A percentile compares a stretch with the other conserved stretches of the same genome.
These are phyloP conservation scores for Scalopus aquaticus DNA, from an alignment of 2,113 vertebrate genomes.

Conservation along the genomic window DNA sequence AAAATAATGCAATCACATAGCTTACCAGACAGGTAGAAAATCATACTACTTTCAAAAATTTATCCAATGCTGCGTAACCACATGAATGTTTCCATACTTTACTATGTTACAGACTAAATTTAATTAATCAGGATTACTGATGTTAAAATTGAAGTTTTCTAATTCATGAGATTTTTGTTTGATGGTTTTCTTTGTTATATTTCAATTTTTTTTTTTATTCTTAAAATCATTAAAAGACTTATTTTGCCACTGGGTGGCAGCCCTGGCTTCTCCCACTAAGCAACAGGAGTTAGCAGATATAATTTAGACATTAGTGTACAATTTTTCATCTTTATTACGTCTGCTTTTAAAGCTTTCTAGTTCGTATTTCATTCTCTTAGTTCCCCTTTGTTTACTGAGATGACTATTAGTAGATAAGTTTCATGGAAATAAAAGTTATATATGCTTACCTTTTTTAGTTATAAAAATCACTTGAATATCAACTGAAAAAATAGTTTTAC, in stretches of 20 bases:
- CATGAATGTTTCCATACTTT: constrained; percentile 36
- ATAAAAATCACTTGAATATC: constrained; percentile 14
- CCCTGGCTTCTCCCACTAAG: constrained; percentile 48
- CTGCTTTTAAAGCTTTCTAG: constrained; percentile 44
- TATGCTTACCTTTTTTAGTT: background rate
- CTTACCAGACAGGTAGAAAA: constrained; percentile 6
- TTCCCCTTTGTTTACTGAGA: background rate
- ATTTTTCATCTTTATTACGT: constrained; percentile 8
- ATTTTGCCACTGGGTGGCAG: constrained; percentile 76
- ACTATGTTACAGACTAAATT: background rate
- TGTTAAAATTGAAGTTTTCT: constrained; percentile 43
- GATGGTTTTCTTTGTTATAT: background rate
- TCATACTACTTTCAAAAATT: background rate
- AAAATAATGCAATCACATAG: constrained; percentile 35
- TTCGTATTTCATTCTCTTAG: constrained; percentile 7
- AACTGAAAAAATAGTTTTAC: constrained; percentile 32
- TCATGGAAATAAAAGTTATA: constrained; percentile 28
- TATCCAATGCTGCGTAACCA: background rate
- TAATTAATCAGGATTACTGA: background rate
- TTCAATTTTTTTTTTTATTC: background rate
- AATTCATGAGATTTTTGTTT: background rate
- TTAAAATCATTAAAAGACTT: constrained; percentile 52
- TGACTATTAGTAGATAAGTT: constrained; percentile 40
- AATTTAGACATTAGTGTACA: background rate
- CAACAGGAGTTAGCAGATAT: background rate